Evolutionary conservation across 1,140 invertebrate genomes (phyloP).

Genomic region (Drosophila nebulosa): DNA sequence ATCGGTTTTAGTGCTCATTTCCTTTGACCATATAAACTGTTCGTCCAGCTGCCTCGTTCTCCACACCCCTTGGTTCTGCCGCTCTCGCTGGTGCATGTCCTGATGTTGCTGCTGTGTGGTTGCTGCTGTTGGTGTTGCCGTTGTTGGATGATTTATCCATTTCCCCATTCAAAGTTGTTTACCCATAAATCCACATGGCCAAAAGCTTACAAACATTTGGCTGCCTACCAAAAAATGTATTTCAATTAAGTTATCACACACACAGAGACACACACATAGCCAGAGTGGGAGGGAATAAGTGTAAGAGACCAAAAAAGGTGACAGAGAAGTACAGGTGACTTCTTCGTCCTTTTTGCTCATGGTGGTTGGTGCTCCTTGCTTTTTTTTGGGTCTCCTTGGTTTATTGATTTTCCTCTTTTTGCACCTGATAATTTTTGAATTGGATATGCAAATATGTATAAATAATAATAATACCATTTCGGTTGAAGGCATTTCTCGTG

Average conservation of each 20-base stretch:
- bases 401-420: conserved; percentile 72
- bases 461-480: conserved; percentile 55
- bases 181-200: conserved; percentile 62
- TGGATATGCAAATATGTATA: conserved; percentile 64
- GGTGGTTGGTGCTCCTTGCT: conserved; percentile 2
- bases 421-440: conserved; percentile 70
- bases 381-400: conserved; percentile 36
- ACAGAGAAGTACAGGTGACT: conserved; percentile 16
- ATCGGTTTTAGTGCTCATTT: conserved; percentile 1
- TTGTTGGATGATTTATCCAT: conserved; percentile 45
- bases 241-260: conserved; percentile 78
- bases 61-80: neutral
- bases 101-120: conserved; percentile 18
- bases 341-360: neutral
- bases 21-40: conserved; percentile 1
- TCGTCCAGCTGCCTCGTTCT: neutral
- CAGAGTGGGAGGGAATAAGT: neutral
- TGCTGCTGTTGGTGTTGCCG: conserved; percentile 2
- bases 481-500: conserved; percentile 39
- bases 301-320: conserved; percentile 11
- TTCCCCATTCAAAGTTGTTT: conserved; percentile 53
- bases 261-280: conserved; percentile 18
- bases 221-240: conserved; percentile 61
- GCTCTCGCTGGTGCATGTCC: neutral
- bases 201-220: conserved; percentile 45